phyloP scores from a whole-genome alignment of 2,797 vertebrate species.

The Podarcis lilfordi region DNA sequence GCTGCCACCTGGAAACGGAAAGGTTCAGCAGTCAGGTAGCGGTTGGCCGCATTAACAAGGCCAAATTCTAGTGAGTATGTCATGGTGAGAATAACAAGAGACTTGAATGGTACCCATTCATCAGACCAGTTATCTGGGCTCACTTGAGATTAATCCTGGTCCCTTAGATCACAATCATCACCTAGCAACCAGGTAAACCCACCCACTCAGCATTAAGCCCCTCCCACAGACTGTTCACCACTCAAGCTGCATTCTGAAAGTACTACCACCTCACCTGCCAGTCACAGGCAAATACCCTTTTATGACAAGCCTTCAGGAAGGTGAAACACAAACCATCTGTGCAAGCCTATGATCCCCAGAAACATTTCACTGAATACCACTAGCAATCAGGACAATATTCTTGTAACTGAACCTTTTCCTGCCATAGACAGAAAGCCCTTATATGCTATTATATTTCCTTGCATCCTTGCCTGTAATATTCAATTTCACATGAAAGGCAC shows the following conservation, averaged over 20 bases:
- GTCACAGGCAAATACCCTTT: neutral
- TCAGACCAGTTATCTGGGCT: neutral
- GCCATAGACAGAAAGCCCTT: neutral
- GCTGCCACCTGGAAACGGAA: slow-evolving; percentile 53
- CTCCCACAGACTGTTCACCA: neutral
- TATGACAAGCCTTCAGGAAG: neutral
- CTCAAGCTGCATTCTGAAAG: neutral
- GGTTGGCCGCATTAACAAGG: slow-evolving; percentile 47
- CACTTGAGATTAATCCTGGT: neutral
- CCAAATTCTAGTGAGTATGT: slow-evolving; percentile 30
- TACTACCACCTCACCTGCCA: neutral
- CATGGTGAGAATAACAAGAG: neutral
- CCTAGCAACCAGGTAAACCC: slow-evolving; percentile 27
- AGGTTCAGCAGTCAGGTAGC: slow-evolving; percentile 49
- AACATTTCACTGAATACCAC: neutral
- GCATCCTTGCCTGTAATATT: neutral
- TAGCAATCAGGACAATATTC: neutral
- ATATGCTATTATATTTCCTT: neutral
- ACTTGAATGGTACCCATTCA: neutral
- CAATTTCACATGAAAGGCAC: neutral
- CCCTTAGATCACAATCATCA: slow-evolving; percentile 24
- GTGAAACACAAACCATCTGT: neutral
- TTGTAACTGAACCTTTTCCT: no score
- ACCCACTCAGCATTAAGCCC: neutral
- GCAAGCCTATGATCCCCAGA: neutral